Conservation (phyloP, 2,888 invertebrate species). For the Tortricodes alternella region DNA sequence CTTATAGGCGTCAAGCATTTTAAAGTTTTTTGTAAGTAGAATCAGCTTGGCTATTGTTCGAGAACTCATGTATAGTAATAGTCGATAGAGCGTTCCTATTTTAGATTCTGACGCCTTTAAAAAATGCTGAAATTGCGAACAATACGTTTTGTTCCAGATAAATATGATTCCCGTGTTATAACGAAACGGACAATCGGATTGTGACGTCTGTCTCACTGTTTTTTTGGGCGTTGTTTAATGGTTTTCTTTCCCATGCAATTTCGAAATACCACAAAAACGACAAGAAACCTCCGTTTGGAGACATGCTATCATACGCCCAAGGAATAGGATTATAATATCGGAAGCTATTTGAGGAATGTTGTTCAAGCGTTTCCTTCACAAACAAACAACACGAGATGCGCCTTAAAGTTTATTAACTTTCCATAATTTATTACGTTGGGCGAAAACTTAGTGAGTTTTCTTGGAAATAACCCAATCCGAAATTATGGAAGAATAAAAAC, state of each 20-base stretch:
- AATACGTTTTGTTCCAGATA: constrained; percentile 27
- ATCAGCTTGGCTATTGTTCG: constrained; percentile 14
- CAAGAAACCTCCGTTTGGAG: too few relatives aligned
- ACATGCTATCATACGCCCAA: too few relatives aligned
- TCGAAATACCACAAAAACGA: too few relatives aligned
- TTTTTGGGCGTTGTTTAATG: neutral
- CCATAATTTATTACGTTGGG: neutral
- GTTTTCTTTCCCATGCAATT: too few relatives aligned
- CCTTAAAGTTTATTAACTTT: neutral
- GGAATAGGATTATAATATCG: too few relatives aligned
- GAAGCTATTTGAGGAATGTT: neutral
- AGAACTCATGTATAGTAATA: neutral
- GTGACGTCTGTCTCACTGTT: neutral
- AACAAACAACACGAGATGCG: neutral
- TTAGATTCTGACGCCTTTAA: constrained; percentile 19
- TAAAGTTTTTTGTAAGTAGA: constrained; percentile 9
- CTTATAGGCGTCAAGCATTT: constrained; percentile 3
- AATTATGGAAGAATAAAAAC: neutral
- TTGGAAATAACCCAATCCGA: neutral
- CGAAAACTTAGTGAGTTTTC: neutral
- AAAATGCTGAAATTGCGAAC: constrained; percentile 16
- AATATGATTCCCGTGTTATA: constrained; percentile 7
- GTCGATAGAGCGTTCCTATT: constrained; percentile 16
- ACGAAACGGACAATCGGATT: neutral
- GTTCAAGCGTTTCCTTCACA: neutral